Evolutionary conservation across 1,140 invertebrate genomes (phyloP).

Genomic region (Rhizoglyphus robini): DNA sequence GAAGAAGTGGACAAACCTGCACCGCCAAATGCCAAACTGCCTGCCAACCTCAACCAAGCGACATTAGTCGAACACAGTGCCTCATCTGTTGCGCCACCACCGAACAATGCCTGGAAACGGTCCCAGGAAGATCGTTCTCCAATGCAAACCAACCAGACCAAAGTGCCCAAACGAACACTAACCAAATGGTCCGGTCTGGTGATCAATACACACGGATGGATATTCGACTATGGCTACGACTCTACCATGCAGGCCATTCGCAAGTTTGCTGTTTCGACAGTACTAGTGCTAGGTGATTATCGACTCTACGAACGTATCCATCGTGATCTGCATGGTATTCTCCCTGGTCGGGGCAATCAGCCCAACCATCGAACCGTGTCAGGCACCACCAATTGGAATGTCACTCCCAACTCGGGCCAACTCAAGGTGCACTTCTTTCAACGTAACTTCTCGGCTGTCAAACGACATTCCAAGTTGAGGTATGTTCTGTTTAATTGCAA

Average conservation of each 20-base stretch:
- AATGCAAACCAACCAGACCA: not conserved
- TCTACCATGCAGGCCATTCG: not conserved
- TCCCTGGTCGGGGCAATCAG: not conserved
- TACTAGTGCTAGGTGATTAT: not conserved
- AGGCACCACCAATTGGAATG: not conserved
- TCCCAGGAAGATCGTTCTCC: not conserved
- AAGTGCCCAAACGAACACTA: not conserved
- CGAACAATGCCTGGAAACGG: not conserved
- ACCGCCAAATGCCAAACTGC: not conserved
- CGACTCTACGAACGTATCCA: constrained; percentile 1
- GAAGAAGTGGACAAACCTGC: not conserved
- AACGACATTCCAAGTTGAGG: not conserved
- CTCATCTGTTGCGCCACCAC: too few species aligned
- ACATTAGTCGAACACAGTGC: not conserved
- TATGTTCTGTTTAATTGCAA: not conserved
- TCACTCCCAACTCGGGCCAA: not conserved
- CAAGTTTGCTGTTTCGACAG: not conserved
- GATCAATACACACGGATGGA: constrained; percentile 4
- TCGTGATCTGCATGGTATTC: not conserved
- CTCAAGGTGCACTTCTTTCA: not conserved
- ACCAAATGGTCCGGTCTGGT: not conserved
- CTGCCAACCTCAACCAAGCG: not conserved
- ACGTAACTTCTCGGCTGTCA: not conserved
- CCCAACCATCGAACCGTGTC: not conserved
- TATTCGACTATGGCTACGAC: not conserved